Base-by-base conservation (phyloP, 2,113 vertebrate genomes). In the Oxygymnocypris stewartii region DNA sequence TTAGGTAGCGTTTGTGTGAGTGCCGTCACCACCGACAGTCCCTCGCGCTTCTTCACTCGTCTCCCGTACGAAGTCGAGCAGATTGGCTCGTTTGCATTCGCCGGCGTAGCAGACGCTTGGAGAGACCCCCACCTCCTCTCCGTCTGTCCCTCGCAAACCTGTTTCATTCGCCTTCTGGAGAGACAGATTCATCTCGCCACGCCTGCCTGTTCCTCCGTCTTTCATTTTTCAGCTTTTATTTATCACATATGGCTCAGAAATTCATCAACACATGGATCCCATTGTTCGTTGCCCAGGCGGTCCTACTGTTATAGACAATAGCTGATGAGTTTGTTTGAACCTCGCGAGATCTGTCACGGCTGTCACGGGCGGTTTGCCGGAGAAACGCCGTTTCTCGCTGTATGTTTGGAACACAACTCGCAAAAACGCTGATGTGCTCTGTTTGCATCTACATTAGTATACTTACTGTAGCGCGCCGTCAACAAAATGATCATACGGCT, bases 1-100 rank as follows among this genome's bases (percentile, higher is more conserved):
- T 97, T 97, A 96, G 96, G 96, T 95, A 96, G 96, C 95, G 95
- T 96, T 96, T 97, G 96, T 95, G 94, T 95, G 95, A 94, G 95
- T 95, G 95, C 94, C 93, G 95, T 94, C 95, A 95, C 96, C 96
- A 96, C 96, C 96, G 96, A 97, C 95, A 95, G 92, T 88, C 86
- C 80, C 57, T 89, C 42, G 18, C 25, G 88, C n/a, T 87, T 28
- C 73, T 49, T 31, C 71, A n/a, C 54, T 77, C 31, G 42, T 85
- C 79, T 59, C 49, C 75, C 42, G 14, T 79, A 31, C 42, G 95
- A 95, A 96, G 95, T 95, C 94, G 96, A 96, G 96, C 96, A 96
- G 96, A 96, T 96, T 96, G 96, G 94, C 95, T 95, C 90, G 95
- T 96, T 96, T 96, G 95, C 96, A 96, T 96, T 96, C 95, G 28